Conservation (phyloP, 2,888 invertebrate genomes). For the Pyralis farinalis region DNA sequence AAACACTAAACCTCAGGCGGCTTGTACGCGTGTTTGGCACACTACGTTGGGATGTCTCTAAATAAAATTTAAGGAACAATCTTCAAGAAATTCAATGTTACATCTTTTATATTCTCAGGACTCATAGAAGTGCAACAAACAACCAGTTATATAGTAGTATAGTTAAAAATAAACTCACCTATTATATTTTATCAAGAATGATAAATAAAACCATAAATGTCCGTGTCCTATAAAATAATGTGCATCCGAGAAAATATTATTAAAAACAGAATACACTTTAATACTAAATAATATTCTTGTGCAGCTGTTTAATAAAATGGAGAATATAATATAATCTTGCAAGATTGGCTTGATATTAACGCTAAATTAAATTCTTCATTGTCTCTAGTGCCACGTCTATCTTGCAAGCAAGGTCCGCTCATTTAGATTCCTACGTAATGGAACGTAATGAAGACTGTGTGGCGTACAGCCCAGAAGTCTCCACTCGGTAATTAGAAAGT, state of each 20-base stretch:
- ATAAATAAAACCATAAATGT: too few relatives aligned
- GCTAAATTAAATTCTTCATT: slow-evolving; percentile 37
- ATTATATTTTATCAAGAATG: too few relatives aligned
- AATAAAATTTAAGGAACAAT: background rate
- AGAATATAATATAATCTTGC: background rate
- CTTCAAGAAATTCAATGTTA: too few relatives aligned
- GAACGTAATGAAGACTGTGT: slow-evolving; percentile 27
- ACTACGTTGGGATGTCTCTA: too few relatives aligned
- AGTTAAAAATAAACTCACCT: too few relatives aligned
- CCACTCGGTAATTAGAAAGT: slow-evolving; percentile 14
- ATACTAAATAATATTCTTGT: background rate
- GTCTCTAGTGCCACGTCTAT: slow-evolving; percentile 20
- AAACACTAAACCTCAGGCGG: too few relatives aligned
- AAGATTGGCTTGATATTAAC: slow-evolving; percentile 24
- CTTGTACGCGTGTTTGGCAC: too few relatives aligned
- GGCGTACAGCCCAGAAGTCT: slow-evolving; percentile 19
- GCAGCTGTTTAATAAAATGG: background rate
- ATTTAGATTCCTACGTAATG: slow-evolving; percentile 37
- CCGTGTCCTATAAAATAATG: background rate
- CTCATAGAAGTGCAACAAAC: too few relatives aligned
- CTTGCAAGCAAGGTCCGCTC: slow-evolving; percentile 28
- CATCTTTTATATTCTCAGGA: too few relatives aligned
- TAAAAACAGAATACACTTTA: background rate
- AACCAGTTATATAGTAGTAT: too few relatives aligned
- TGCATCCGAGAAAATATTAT: background rate